These are phyloP conservation scores for Neodiprion pinetum DNA, from an alignment of 1,140 invertebrate species.

Conservation along the genomic window DNA sequence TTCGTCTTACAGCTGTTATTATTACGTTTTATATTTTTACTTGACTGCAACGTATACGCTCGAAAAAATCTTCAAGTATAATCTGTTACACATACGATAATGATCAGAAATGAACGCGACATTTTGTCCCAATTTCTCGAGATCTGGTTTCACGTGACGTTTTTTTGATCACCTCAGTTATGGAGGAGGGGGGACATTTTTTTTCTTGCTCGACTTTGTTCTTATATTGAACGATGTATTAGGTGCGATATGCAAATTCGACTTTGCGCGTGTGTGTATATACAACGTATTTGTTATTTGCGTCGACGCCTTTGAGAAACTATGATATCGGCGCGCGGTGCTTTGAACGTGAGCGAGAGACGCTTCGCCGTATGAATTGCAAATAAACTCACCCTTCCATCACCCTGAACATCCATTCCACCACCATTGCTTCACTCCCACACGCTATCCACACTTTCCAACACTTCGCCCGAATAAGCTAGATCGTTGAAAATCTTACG, in stretches of 20 bases:
- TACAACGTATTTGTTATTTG: not conserved
- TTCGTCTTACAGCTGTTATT: too few relatives aligned
- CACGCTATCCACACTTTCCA: slow-evolving; percentile 12
- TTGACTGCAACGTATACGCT: too few relatives aligned
- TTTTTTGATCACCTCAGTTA: too few relatives aligned
- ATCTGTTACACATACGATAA: too few relatives aligned
- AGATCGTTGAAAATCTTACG: slow-evolving; percentile 22
- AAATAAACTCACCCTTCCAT: slow-evolving; percentile 29
- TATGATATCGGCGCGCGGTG: slow-evolving; percentile 34
- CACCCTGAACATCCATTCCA: slow-evolving; percentile 5
- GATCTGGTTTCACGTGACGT: too few relatives aligned
- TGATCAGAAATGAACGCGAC: too few relatives aligned
- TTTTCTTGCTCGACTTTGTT: too few relatives aligned
- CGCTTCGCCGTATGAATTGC: slow-evolving; percentile 38
- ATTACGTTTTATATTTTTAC: too few relatives aligned
- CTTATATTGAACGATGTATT: too few relatives aligned
- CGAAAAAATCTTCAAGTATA: too few relatives aligned
- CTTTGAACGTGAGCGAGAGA: slow-evolving; percentile 34
- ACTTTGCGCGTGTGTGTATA: not conserved
- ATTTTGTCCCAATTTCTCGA: too few relatives aligned
- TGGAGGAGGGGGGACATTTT: too few relatives aligned
- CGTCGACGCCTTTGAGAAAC: slow-evolving; percentile 36
- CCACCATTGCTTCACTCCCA: slow-evolving; percentile 4
- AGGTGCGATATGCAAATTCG: not conserved
- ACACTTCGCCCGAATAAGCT: slow-evolving; percentile 18